Evolutionary conservation across 2,888 invertebrate species (phyloP), one percentile per base, ranked within the genome.

Genomic region (Drosophila neotestacea): DNA sequence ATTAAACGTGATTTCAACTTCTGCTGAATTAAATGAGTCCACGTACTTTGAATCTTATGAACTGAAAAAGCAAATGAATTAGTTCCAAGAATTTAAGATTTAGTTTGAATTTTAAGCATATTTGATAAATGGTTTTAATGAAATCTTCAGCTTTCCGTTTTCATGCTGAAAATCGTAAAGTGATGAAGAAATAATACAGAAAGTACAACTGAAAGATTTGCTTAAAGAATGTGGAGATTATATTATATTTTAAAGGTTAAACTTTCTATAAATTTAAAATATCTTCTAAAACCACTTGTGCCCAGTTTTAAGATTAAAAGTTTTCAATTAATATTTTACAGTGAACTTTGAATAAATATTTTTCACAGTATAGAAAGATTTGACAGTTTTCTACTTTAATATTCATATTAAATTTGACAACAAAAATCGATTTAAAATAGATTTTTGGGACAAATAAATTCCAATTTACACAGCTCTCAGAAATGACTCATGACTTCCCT

Each of bases 71-170:
- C 16, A 16, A 16, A 16, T 16, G 16, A 16, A 16, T 16, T 16
- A 7, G 9, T 74, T 73, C 54, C 10, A 1, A n/a, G 77, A 77
- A 77, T 10, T 47, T 13, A 32, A 10, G 36, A 10, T 27, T 51
- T 67, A 27, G 28, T 27, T 36, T 6, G 52, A 10, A 22, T 36
- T 50, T 38, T 42, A 1, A 44, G 34, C 44, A 59, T 38, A 27
- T 27, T 16, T 22, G 58, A 47, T 46, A 36, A 76, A 70, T 70
- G 55, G 34, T 46, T 64, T 64, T 16, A 44, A 13, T 51, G 73
- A 70, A 73, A 63, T 42, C 16, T 47, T n/a, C 3, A 46, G 28
- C 7, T 39, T 51, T 46, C 51, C 30, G 22, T 10, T 39, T 58
- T 22, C 22, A 47, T 22, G n/a, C 16, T 27, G 22, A 39, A 68